Evolutionary conservation across 2,113 vertebrate genomes (phyloP), one percentile per base, ranked within the genome.

Genomic region (Ochotona curzoniae): DNA sequence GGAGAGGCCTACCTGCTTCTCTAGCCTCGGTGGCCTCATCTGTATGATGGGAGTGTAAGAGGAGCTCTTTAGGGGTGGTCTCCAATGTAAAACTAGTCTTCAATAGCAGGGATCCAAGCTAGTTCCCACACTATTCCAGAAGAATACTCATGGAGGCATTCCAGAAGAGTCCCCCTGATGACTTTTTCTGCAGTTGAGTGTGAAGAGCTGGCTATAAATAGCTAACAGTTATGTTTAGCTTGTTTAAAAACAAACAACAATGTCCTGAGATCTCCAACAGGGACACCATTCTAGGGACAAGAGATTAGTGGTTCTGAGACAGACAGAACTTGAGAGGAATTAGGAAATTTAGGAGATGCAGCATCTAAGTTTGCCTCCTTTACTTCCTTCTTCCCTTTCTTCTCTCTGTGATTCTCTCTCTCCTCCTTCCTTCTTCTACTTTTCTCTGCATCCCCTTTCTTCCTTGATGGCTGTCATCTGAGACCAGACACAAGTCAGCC

Each of bases 211-310:
- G 26, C 21, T 81, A 20, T 25, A 61, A 67, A 84, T 9, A 71
- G 51, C 71, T 71, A 26, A 32, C 38, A 7, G 63, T 20, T n/a
- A 38, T 14, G n/a, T 3, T 20, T 3, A 12, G 51, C 25, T 87
- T 82, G 51, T 93, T 64, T 86, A 63, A 92, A 84, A 91, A 60
- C 30, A 70, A 90, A 28, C 63, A 38, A 38, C 38, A 86, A n/a
- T 38, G 35, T 3, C 7, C 38, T 44, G 76, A 61, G 44, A 2
- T 20, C 21, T 87, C 26, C 49, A 47, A 73, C 35, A 70, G 67
- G 38, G 30, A 67, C 2, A 20, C 32, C 32, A 49, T 80, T 87
- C 32, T 30, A 49, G 44, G 6, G 63, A 21, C 15, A 64, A 88
- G 11, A 51, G 28, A 64, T 12, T 57, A 25, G 25, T 20, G 21